A percentile compares a stretch with the other conserved stretches of the same genome.
Conservation (phyloP, 2,888 invertebrate species). For the Cyrtodaria siliqua region DNA sequence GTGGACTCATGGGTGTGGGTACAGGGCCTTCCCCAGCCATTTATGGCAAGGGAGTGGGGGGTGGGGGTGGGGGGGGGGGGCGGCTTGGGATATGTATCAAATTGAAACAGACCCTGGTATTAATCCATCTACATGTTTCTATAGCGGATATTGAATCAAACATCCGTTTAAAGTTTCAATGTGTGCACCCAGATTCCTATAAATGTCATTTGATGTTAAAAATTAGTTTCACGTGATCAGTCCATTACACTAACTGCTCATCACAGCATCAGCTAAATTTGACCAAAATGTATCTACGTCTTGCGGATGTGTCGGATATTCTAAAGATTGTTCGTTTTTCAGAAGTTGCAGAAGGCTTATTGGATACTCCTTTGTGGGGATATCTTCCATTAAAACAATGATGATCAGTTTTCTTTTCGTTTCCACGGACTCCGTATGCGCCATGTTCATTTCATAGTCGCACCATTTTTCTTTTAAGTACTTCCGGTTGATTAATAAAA, state of each 20-base stretch:
- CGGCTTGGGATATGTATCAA: too few relatives aligned
- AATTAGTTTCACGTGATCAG: too few relatives aligned
- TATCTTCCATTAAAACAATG: conserved; percentile 42
- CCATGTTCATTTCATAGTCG: conserved; percentile 64
- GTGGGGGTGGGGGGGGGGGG: too few relatives aligned
- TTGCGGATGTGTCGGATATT: conserved; percentile 37
- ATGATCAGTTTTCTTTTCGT: conserved; percentile 46
- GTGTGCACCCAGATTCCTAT: too few relatives aligned
- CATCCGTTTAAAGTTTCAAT: too few relatives aligned
- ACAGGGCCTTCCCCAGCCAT: too few relatives aligned
- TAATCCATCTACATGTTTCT: too few relatives aligned
- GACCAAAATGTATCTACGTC: conserved; percentile 48
- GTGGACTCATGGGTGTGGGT: too few relatives aligned
- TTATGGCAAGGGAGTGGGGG: too few relatives aligned
- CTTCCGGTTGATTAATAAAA: conserved; percentile 42
- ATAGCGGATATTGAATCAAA: too few relatives aligned
- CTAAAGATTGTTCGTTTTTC: conserved; percentile 18
- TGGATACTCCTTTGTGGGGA: conserved; percentile 27
- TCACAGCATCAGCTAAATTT: conserved; percentile 20
- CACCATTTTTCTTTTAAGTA: conserved; percentile 57
- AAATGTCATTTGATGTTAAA: too few relatives aligned
- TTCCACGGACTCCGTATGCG: conserved; percentile 39
- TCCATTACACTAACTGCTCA: background rate
- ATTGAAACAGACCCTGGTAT: too few relatives aligned
- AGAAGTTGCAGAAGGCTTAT: conserved; percentile 36